These are phyloP conservation scores for Ploceus nigricollis DNA, from an alignment of 2,113 vertebrate species.

Conservation along the genomic window DNA sequence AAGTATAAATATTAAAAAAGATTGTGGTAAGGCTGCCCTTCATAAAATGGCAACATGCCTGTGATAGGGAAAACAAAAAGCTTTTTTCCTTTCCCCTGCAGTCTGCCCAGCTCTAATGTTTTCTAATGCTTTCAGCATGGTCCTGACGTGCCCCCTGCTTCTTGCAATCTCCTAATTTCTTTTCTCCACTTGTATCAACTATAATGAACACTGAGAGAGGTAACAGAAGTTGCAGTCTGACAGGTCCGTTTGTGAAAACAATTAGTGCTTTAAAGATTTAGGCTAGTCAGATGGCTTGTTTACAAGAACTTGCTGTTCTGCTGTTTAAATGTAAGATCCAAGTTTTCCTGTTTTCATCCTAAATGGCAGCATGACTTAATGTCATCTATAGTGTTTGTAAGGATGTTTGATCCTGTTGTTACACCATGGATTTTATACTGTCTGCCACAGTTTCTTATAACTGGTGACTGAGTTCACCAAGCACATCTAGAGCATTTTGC, in stretches of 20 bases:
- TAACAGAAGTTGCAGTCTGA: not conserved
- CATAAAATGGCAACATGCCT: not conserved
- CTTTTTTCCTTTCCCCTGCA: not conserved
- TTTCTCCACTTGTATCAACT: not conserved
- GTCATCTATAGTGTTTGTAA: not conserved
- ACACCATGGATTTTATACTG: fast-evolving
- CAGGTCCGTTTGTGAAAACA: not conserved
- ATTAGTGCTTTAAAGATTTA: not conserved
- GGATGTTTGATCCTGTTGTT: not conserved
- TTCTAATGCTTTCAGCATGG: not conserved
- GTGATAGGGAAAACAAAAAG: not conserved
- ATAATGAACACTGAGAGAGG: not conserved
- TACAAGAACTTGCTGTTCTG: constrained; percentile 20
- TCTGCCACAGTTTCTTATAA: not conserved
- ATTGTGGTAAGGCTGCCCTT: not conserved
- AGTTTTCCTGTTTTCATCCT: constrained; percentile 32
- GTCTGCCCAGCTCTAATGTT: not conserved
- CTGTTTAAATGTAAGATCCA: not conserved
- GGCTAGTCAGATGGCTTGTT: constrained; percentile 1
- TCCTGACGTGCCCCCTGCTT: not conserved
- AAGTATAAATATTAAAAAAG: constrained; percentile 9
- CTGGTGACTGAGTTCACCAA: not conserved
- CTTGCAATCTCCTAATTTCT: not conserved
- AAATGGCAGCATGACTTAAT: not conserved
- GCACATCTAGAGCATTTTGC: not conserved